A percentile compares a stretch with the other conserved stretches of the same genome.
These are phyloP conservation scores for Schizaphis graminum DNA, from an alignment of 2,888 invertebrate genomes.

Conservation along the genomic window DNA sequence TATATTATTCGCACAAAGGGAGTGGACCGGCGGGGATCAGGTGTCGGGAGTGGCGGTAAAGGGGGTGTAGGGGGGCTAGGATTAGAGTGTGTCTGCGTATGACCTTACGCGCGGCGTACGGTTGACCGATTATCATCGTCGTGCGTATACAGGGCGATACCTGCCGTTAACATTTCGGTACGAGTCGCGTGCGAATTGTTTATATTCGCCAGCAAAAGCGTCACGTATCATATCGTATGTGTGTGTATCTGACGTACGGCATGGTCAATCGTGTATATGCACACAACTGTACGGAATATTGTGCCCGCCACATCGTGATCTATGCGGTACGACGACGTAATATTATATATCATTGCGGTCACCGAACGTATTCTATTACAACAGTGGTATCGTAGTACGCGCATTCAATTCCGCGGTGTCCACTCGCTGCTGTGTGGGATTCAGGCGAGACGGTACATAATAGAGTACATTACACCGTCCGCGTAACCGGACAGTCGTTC, in stretches of 20 bases:
- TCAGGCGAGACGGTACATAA: too few species aligned
- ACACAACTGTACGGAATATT: not conserved
- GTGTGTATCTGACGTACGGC: not conserved
- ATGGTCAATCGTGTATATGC: not conserved
- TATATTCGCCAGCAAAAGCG: not conserved
- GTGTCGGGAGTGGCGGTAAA: not conserved
- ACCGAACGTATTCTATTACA: not conserved
- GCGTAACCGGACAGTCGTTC: not conserved
- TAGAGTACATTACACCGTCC: not conserved
- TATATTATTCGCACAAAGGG: constrained; percentile 9
- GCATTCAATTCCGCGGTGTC: not conserved
- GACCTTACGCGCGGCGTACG: constrained; percentile 41
- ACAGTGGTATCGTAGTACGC: not conserved
- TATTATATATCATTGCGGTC: not conserved
- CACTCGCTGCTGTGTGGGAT: not conserved
- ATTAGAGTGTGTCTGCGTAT: constrained; percentile 38
- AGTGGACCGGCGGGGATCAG: not conserved
- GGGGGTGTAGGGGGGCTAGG: not conserved
- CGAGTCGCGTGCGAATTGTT: not conserved
- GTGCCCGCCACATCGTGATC: not conserved
- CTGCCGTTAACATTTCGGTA: not conserved
- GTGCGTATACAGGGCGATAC: constrained; percentile 16
- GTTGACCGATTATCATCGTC: constrained; percentile 44
- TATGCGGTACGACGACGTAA: not conserved
- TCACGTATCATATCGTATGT: not conserved